Conservation (phyloP, 2,113 vertebrate species). For the Sylvia atricapilla region DNA sequence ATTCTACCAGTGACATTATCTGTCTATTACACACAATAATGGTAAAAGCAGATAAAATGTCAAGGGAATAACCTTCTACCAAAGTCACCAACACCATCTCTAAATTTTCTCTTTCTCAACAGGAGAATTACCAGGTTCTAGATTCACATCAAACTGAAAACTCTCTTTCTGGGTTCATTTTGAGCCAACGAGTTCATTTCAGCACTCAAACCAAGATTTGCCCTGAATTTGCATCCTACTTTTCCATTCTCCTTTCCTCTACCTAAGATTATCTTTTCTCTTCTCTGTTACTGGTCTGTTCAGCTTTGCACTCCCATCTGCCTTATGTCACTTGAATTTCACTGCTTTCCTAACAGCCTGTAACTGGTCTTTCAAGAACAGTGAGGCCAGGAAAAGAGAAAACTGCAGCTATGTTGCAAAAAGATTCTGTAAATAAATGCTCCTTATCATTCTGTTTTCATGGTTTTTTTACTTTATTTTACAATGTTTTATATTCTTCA, state of each 20-base stretch:
- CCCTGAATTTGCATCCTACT: neutral
- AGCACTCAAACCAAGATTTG: neutral
- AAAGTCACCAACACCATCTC: neutral
- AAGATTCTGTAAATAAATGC: neutral
- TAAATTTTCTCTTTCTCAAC: neutral
- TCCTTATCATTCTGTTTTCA: neutral
- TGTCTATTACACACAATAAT: neutral
- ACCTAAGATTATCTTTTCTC: neutral
- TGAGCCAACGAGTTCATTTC: neutral
- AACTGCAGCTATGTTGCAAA: neutral
- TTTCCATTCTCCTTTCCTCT: neutral
- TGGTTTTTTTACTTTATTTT: neutral
- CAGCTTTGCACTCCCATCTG: neutral
- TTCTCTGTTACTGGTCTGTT: neutral
- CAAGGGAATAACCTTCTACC: neutral
- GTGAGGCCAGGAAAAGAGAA: neutral
- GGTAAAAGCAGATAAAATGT: neutral
- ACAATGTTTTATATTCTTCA: neutral
- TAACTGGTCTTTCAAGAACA: neutral
- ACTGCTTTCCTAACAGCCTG: neutral
- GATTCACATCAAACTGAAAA: neutral
- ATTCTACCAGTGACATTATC: neutral
- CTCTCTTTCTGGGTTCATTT: neutral
- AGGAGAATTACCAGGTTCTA: neutral
- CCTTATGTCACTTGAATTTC: neutral